A percentile compares a stretch with the other conserved stretches of the same genome.
Conservation (phyloP, 2,113 vertebrate species). For the Anolis sagrei region DNA sequence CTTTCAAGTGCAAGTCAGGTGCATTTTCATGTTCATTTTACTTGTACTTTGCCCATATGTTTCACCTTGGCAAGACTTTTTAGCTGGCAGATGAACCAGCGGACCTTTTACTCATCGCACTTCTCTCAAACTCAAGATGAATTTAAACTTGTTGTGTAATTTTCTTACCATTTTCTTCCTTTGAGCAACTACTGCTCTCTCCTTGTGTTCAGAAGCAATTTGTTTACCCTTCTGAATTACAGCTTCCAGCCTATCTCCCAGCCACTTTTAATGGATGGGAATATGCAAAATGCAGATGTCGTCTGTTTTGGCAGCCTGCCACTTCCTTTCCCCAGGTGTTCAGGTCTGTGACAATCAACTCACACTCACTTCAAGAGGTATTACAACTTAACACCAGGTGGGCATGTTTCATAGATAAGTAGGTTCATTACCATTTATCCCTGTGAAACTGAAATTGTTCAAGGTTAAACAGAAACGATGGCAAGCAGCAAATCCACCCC, state of each 20-base stretch:
- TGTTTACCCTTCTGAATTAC: conserved; percentile 55
- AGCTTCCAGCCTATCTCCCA: conserved; percentile 15
- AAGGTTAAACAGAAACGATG: background rate
- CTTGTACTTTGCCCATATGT: background rate
- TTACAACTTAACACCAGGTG: conserved; percentile 48
- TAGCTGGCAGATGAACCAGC: background rate
- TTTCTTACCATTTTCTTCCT: conserved; percentile 43
- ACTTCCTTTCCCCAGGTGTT: conserved; percentile 38
- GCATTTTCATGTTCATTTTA: background rate
- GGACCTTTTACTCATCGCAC: background rate
- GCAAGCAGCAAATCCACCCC: conserved; percentile 7
- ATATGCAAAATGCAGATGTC: conserved; percentile 35
- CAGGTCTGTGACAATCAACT: conserved; percentile 32
- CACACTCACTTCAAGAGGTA: conserved; percentile 42
- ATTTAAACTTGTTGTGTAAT: conserved; percentile 34
- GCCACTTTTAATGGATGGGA: conserved; percentile 26
- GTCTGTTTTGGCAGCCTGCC: conserved; percentile 48
- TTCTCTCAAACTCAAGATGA: conserved; percentile 10
- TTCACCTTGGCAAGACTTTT: background rate
- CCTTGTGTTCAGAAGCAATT: conserved; percentile 18
- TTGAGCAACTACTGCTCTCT: background rate
- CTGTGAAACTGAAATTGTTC: conserved; percentile 45
- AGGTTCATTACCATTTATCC: conserved; percentile 51
- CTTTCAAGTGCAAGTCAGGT: background rate
- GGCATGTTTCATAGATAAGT: conserved; percentile 41